phyloP scores from a whole-genome alignment of 2,113 vertebrate species.

The Fregata magnificens region DNA sequence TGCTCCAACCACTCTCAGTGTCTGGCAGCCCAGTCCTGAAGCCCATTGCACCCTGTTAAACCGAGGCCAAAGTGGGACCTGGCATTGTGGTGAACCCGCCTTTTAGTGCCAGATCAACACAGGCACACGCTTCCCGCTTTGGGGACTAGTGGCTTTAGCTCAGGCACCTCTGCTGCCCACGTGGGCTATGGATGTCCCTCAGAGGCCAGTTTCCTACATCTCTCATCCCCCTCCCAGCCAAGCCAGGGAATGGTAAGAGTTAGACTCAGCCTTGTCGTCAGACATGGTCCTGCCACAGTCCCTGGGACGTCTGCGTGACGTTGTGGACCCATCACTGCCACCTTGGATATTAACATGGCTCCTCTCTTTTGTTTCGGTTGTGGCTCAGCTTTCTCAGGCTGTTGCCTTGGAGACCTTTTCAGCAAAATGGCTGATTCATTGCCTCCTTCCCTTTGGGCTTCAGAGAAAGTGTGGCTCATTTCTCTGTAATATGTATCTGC shows the following conservation, averaged over 20 bases:
- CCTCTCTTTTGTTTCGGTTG: neutral
- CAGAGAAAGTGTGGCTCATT: neutral
- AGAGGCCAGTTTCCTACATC: neutral
- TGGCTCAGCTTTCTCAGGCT: neutral
- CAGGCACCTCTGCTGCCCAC: neutral
- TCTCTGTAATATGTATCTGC: neutral
- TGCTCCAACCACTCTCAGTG: neutral
- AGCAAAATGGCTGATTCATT: neutral
- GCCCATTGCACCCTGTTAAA: neutral
- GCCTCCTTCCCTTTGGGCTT: neutral
- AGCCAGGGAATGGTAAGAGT: neutral
- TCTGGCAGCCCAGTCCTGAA: neutral
- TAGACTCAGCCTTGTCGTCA: neutral
- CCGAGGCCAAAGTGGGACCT: neutral
- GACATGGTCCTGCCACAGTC: neutral
- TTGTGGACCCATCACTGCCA: neutral
- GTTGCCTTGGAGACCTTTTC: neutral
- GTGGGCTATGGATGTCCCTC: accelerated
- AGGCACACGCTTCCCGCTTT: neutral
- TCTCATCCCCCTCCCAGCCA: neutral
- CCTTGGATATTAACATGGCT: neutral
- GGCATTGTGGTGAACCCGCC: neutral
- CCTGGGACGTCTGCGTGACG: accelerated
- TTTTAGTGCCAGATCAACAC: neutral
- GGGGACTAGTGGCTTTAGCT: neutral